Conservation (phyloP, 2,888 invertebrate genomes). For the Linyphia triangularis region DNA sequence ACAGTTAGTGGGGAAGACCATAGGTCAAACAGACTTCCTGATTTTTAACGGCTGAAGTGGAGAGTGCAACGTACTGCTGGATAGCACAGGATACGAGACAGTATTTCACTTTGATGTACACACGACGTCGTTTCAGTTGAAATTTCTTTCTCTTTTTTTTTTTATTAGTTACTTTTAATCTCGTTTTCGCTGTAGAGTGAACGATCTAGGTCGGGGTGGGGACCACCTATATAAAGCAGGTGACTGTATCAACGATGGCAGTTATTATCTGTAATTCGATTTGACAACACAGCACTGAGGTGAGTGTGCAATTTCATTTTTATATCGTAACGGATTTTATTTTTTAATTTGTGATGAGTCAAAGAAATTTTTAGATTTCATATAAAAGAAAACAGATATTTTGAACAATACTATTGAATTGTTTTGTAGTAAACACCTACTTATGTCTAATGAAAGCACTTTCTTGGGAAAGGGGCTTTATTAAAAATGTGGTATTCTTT, state of each 20-base stretch:
- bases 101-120: slow-evolving; percentile 3
- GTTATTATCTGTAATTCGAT: slow-evolving; percentile 1
- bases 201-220: slow-evolving; percentile 41
- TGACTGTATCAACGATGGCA: not conserved
- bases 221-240: slow-evolving; percentile 22
- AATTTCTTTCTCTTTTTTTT: not conserved
- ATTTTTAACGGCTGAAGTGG: slow-evolving; percentile 3
- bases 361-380: too few relatives aligned
- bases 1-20: slow-evolving; percentile 10
- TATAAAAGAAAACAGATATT: too few relatives aligned
- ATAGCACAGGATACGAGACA: slow-evolving; percentile 43
- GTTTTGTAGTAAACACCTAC: too few relatives aligned
- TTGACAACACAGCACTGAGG: not conserved
- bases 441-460: too few relatives aligned
- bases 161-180: slow-evolving; percentile 27
- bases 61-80: slow-evolving; percentile 30
- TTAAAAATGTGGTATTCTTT: too few relatives aligned
- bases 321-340: not conserved
- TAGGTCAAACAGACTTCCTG: slow-evolving; percentile 38
- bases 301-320: not conserved
- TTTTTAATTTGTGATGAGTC: too few relatives aligned
- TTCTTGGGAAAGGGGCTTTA: too few relatives aligned
- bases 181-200: not conserved
- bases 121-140: not conserved
- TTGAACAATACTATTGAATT: too few relatives aligned